phyloP scores from a whole-genome alignment of 1,140 invertebrate species.

The Drosophila miranda region DNA sequence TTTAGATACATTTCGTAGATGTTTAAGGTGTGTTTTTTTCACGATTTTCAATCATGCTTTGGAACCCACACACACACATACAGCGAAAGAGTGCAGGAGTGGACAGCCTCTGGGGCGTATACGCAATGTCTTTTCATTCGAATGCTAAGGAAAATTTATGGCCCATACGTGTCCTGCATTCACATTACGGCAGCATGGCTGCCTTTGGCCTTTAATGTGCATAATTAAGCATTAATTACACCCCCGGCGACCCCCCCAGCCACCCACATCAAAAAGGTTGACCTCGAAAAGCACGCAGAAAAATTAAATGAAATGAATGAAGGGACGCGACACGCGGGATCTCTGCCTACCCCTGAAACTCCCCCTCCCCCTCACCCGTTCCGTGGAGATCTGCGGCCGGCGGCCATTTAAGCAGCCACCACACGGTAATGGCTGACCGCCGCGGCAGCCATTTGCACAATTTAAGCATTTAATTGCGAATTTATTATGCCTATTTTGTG shows the following conservation, averaged over 20 bases:
- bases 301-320: slow-evolving; percentile 12
- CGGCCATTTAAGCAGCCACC: slow-evolving; percentile 54
- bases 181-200: slow-evolving; percentile 51
- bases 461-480: slow-evolving; percentile 78
- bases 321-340: slow-evolving; percentile 1
- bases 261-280: slow-evolving; percentile 2
- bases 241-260: background rate
- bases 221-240: slow-evolving; percentile 81
- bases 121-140: slow-evolving; percentile 61
- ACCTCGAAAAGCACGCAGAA: background rate
- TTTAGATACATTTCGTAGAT: slow-evolving; percentile 23
- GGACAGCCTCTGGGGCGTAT: slow-evolving; percentile 33
- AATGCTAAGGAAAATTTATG: slow-evolving; percentile 72
- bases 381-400: slow-evolving; percentile 21
- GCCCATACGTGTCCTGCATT: slow-evolving; percentile 63
- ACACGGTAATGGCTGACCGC: slow-evolving; percentile 31
- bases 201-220: slow-evolving; percentile 79
- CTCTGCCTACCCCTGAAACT: too few species aligned
- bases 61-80: background rate
- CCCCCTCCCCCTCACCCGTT: slow-evolving; percentile 22
- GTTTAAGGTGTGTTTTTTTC: slow-evolving; percentile 23
- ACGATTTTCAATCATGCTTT: slow-evolving; percentile 68
- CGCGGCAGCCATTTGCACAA: slow-evolving; percentile 64
- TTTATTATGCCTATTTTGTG: slow-evolving; percentile 78
- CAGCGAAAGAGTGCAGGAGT: background rate